These are phyloP conservation scores for Argynnis bischoffii DNA, from an alignment of 2,888 invertebrate species.

Conservation along the genomic window DNA sequence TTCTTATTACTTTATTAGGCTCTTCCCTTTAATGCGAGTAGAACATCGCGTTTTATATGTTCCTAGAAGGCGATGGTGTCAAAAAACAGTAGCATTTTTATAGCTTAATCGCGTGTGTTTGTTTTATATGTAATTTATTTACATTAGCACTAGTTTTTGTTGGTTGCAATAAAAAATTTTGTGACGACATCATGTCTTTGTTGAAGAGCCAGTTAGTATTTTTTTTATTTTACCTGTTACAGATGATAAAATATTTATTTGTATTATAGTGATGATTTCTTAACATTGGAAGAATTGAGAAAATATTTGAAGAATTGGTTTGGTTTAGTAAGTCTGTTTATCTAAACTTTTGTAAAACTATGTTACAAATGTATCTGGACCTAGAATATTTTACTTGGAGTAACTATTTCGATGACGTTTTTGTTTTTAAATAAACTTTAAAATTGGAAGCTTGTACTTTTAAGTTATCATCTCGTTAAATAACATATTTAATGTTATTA, in stretches of 20 bases:
- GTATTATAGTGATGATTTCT: neutral
- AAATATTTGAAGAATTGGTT: too few species aligned
- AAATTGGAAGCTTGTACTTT: too few species aligned
- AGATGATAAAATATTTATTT: neutral
- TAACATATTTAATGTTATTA: too few species aligned
- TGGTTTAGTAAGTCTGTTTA: too few species aligned
- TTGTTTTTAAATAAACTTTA: too few species aligned
- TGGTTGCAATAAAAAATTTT: constrained; percentile 47
- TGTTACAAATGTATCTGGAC: too few species aligned
- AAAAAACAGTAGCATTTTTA: constrained; percentile 81
- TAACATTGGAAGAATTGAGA: neutral
- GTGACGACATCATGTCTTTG: neutral
- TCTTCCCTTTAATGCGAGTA: constrained; percentile 69
- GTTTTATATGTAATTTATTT: constrained; percentile 63
- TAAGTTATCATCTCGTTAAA: too few species aligned
- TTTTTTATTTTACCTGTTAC: constrained; percentile 3
- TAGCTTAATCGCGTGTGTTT: constrained; percentile 72
- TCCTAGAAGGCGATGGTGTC: constrained; percentile 72
- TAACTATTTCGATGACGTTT: too few species aligned
- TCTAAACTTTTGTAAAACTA: too few species aligned
- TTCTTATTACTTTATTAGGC: constrained; percentile 80
- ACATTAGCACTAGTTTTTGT: constrained; percentile 51
- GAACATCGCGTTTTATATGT: constrained; percentile 76
- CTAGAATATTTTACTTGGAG: too few species aligned
- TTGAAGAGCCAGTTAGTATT: neutral